Evolutionary conservation across 2,888 invertebrate genomes (phyloP), one percentile per base, ranked within the genome.

Genomic region (Plagodis dolabraria): DNA sequence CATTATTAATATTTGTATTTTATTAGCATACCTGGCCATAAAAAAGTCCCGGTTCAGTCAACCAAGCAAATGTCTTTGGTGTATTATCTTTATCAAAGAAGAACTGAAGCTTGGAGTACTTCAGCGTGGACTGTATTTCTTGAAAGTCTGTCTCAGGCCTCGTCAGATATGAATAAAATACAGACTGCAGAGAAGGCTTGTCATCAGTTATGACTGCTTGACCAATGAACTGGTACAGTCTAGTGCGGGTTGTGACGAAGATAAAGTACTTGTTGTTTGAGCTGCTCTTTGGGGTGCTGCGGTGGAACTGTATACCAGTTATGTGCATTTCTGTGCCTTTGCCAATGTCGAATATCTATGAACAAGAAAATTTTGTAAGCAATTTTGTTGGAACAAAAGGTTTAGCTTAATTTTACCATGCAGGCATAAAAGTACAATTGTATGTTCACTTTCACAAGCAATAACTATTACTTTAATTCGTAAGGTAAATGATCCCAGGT

Each of bases 221-320:
- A 2, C 98, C 98, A 64, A 96, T 94, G 79, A 98, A 99, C 84
- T 97, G 97, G 87, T 98, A 98, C 47, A 99, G 89, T 56, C 97
- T 94, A 49, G 95, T 96, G 0, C 96, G 95, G 5, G 98, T 98
- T 0, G 98, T 96, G 5, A 96, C 96, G 67, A 98, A 94, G 42
- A 99, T 95, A 55, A 96, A 95, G 83, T 96, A 98, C 76, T 95
- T 96, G 64, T 95, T 95, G 0, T 95, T 94, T 51, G 94, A 94
- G 9, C 95, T 94, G 48, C 43, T 61, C 59, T 97, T 93, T 77
- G 40, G 40, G 10, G 40, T 40, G 40, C 40, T 40, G 40, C 95
- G 94, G 79, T 97, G 96, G 84, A 97, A 96, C 79, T 97, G 96
- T 54, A 99, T 91, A 0, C 97, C 98, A n/a, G 97, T 98, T 63